Base-by-base conservation (phyloP, 2,888 invertebrate species). In the Meteorus colon region DNA sequence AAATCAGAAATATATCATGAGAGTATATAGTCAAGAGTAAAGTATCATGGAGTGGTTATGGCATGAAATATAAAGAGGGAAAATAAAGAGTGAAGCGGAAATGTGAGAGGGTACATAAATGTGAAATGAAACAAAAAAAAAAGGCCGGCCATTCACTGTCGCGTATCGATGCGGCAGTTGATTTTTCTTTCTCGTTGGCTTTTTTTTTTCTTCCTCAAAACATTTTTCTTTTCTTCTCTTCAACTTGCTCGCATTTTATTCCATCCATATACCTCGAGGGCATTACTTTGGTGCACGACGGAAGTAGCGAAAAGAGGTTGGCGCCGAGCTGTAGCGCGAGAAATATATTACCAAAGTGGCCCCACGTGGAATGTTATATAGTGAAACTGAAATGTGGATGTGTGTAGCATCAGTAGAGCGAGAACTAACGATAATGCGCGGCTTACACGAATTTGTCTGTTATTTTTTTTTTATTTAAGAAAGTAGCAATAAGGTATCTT, bases 291-390 rank as follows among this genome's bases (percentile, higher is more conserved):
- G 60, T 67, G 66, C 73, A 60, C 73, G 67, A 51, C 63, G 14
- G 41, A 66, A 37, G 59, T 51, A 51, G 48, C 48, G 59, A 27
- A 19, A 77, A 67, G 70, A 62, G 41, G 55, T 19, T 37, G 62
- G 59, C 45, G 71, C 62, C 59, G 59, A 41, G 31, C 27, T 29
- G 59, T 16, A 69, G 60, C 59, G 55, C 70, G 74, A 73, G 77
- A 76, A 76, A 77, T 76, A 78, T 72, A 68, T 77, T 75, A 68
- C 73, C 60, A 76, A 77, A 81, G 80, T 78, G 76, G 68, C 63
- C 80, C 75, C 78, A 72, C 55, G 77, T 75, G 79, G 76, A 75
- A 71, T 68, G 60, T 62, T 60, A 41, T 60, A 41, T 12, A 60
- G 48, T 19, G 71, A 73, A 48, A 51, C 48, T 27, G 16, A 19